A percentile compares a stretch with the other conserved stretches of the same genome.
These are phyloP conservation scores for Sitophilus oryzae DNA, from an alignment of 1,140 invertebrate species.

Conservation along the genomic window DNA sequence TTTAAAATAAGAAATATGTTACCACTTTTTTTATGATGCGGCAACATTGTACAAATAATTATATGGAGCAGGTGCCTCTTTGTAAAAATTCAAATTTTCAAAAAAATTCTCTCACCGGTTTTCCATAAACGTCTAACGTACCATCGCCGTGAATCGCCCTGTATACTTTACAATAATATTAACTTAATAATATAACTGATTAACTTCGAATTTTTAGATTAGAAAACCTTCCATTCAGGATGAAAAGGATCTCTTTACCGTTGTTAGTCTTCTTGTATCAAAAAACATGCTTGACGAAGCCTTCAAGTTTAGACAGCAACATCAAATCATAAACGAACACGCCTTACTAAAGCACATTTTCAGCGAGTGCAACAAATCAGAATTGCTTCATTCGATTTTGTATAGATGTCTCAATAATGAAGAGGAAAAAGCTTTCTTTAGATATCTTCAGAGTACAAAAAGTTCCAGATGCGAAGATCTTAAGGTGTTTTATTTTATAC, in stretches of 20 bases:
- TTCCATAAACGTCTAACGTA: no score
- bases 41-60: no score
- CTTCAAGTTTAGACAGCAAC: constrained; percentile 35
- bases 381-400: constrained; percentile 23
- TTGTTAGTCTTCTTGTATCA: constrained; percentile 32
- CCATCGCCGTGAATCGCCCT: no score
- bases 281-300: constrained; percentile 40
- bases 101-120: no score
- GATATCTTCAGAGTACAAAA: constrained; percentile 29
- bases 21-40: no score
- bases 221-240: constrained; percentile 33
- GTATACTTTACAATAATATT: no score
- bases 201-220: constrained; percentile 21
- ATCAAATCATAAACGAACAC: constrained; percentile 17
- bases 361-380: constrained; percentile 34
- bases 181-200: no score
- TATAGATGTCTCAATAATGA: constrained; percentile 25
- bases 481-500: constrained; percentile 36
- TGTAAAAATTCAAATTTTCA: no score
- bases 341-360: constrained; percentile 32
- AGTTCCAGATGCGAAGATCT: constrained; percentile 29
- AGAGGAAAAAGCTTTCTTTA: constrained; percentile 37
- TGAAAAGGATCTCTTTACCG: constrained; percentile 33
- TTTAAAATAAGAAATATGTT: no score
- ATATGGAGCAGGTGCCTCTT: no score